phyloP scores from a whole-genome alignment of 1,140 invertebrate genomes.

The Drosophila aff. region DNA sequence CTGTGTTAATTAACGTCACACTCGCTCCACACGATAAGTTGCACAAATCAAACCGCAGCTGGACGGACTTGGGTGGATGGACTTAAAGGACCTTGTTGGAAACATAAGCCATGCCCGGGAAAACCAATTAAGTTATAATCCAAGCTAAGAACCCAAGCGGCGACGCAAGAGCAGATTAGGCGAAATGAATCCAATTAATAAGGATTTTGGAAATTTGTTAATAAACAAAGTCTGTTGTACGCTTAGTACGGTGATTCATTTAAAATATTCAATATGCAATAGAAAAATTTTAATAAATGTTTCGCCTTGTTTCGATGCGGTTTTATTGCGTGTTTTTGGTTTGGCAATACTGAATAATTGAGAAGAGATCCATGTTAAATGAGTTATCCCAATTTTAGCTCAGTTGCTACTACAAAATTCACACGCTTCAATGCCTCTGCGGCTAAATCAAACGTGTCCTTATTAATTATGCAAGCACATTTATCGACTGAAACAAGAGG shows the following conservation, averaged over 20 bases:
- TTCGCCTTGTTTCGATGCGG: neutral
- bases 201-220: neutral
- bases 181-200: neutral
- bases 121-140: constrained; percentile 18
- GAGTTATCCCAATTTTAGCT: constrained; percentile 19
- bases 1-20: constrained; percentile 52
- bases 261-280: neutral
- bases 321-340: constrained; percentile 7
- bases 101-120: neutral
- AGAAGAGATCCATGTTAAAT: constrained; percentile 16
- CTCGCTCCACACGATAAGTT: constrained; percentile 20
- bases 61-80: neutral
- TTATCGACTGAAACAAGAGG: constrained; percentile 20
- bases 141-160: neutral
- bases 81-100: neutral
- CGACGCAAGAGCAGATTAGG: neutral
- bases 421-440: constrained; percentile 24
- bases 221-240: neutral
- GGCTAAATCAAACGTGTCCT: constrained; percentile 32
- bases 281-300: neutral
- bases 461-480: constrained; percentile 43
- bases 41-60: constrained; percentile 43
- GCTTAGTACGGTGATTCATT: neutral
- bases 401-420: constrained; percentile 4
- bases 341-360: constrained; percentile 24